These are phyloP conservation scores for Helostoma temminkii DNA, from an alignment of 2,797 vertebrate genomes.

Conservation along the genomic window DNA sequence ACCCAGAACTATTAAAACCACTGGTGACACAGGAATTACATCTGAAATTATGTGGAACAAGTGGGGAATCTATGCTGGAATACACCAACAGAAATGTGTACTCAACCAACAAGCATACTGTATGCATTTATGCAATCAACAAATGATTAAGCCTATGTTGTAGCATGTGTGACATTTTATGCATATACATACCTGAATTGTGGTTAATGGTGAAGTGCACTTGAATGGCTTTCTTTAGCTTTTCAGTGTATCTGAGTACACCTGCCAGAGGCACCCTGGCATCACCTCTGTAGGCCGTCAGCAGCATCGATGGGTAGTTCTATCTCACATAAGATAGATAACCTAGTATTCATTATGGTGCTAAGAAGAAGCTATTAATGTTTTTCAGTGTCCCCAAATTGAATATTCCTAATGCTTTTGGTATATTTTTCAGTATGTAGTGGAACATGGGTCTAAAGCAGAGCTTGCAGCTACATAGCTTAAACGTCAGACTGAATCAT, in stretches of 20 bases:
- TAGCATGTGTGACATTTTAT: background rate
- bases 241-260: conserved; percentile 85
- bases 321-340: conserved; percentile 59
- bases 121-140: background rate
- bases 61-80: conserved; percentile 2
- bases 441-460: background rate
- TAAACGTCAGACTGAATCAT: no score
- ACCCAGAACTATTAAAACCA: conserved; percentile 47
- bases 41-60: conserved; percentile 22
- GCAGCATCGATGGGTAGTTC: conserved; percentile 92
- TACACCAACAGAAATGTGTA: background rate
- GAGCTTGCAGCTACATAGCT: background rate
- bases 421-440: background rate
- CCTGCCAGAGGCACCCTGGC: conserved; percentile 87
- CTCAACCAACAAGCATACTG: background rate
- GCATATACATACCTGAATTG: conserved; percentile 67
- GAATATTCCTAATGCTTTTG: background rate
- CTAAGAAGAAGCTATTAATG: background rate
- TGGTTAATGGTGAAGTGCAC: conserved; percentile 68
- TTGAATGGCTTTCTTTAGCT: conserved; percentile 83
- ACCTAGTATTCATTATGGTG: background rate
- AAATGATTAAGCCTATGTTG: background rate
- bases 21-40: conserved; percentile 28
- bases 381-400: background rate
- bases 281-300: conserved; percentile 91